phyloP scores from a whole-genome alignment of 2,113 vertebrate species.

The Caretta caretta region DNA sequence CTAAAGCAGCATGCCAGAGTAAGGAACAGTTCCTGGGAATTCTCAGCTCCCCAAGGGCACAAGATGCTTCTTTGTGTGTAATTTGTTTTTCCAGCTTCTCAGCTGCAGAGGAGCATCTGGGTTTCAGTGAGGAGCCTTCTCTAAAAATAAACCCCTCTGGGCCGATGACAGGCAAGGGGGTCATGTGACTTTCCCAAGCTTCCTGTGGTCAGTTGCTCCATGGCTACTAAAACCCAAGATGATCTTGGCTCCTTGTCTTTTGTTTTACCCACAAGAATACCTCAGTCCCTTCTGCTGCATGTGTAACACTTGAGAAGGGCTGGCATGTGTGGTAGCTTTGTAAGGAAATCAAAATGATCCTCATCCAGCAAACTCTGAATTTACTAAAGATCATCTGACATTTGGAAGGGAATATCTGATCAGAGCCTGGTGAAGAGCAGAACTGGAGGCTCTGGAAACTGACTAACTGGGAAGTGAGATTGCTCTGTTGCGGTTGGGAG shows the following conservation, averaged over 20 bases:
- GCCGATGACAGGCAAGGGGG: background rate
- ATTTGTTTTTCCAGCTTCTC: background rate
- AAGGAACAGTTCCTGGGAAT: background rate
- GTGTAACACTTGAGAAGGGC: background rate
- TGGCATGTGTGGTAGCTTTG: background rate
- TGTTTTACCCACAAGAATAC: background rate
- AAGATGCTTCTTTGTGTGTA: background rate
- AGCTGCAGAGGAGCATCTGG: background rate
- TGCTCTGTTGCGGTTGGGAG: background rate
- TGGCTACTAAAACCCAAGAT: background rate
- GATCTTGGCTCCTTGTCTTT: background rate
- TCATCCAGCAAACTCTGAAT: background rate
- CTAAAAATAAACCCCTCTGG: constrained; percentile 14
- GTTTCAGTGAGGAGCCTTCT: background rate
- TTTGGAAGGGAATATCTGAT: background rate
- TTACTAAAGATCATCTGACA: constrained; percentile 14
- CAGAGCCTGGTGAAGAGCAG: constrained; percentile 4
- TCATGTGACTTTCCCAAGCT: background rate
- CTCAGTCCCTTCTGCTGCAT: background rate
- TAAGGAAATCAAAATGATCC: background rate
- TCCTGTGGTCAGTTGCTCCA: background rate
- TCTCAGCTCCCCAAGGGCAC: background rate
- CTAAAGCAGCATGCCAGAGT: background rate
- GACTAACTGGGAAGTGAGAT: background rate
- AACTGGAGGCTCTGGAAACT: background rate